Percentiles rank a stretch among this genome's conserved stretches.
Conservation (phyloP, 2,888 invertebrate genomes). For the Branchipolynoe longqiensis region DNA sequence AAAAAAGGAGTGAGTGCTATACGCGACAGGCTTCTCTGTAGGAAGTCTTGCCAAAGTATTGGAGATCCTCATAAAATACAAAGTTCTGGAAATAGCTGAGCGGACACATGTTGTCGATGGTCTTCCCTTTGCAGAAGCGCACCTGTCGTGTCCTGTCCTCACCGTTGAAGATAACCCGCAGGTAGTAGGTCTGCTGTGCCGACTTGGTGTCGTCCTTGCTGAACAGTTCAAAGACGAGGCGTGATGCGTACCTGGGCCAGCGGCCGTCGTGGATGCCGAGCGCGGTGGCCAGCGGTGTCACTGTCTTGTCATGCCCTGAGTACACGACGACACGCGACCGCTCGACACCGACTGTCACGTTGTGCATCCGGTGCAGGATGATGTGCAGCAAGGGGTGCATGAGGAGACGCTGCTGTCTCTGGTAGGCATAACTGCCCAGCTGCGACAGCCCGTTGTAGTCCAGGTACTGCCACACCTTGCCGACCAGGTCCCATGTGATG, state of each 20-base stretch:
- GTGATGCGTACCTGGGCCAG: conserved; percentile 91
- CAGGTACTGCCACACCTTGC: conserved; percentile 53
- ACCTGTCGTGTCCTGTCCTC: conserved; percentile 91
- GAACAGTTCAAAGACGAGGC: conserved; percentile 91
- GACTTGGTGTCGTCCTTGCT: conserved; percentile 8
- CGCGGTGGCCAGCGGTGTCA: conserved; percentile 91
- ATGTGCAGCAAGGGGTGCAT: conserved; percentile 92
- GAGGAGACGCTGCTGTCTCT: conserved; percentile 49
- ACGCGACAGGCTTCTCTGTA: conserved; percentile 35
- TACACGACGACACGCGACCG: conserved; percentile 89
- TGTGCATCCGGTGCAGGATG: conserved; percentile 83
- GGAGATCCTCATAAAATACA: conserved; percentile 93
- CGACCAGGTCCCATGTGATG: conserved; percentile 21
- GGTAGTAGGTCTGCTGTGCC: conserved; percentile 84
- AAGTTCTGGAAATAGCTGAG: conserved; percentile 94
- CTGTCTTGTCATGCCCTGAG: conserved; percentile 95
- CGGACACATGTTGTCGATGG: conserved; percentile 85
- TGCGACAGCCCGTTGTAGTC: conserved; percentile 38
- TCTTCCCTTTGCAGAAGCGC: conserved; percentile 87
- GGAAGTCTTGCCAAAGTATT: conserved; percentile 78
- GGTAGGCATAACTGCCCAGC: conserved; percentile 41
- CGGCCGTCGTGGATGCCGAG: conserved; percentile 86
- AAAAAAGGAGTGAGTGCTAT: conserved; percentile 7
- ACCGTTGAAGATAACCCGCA: conserved; percentile 92
- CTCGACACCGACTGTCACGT: conserved; percentile 43